A percentile compares a stretch with the other conserved stretches of the same genome.
Conservation (phyloP, 2,113 vertebrate genomes). For the Malurus elegans region DNA sequence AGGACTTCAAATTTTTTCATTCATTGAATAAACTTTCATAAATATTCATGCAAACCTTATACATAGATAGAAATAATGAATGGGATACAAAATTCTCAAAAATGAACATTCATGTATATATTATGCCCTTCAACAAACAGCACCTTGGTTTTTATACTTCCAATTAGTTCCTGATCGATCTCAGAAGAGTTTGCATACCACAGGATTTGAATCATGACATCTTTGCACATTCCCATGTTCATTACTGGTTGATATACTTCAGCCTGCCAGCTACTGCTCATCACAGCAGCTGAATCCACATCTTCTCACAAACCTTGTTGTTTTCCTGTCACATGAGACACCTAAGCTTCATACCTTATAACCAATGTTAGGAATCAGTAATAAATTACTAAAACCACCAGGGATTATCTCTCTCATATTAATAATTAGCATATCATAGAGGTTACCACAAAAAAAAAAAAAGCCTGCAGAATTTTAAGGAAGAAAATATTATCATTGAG, state of each 20-base stretch:
- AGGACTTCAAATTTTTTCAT: not conserved
- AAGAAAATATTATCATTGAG: not conserved
- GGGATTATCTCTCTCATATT: not conserved
- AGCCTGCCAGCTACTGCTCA: not conserved
- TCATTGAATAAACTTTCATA: not conserved
- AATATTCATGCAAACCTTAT: not conserved
- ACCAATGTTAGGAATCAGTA: not conserved
- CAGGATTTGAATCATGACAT: not conserved
- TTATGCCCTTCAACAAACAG: not conserved
- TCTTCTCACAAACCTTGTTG: not conserved
- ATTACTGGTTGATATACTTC: not conserved
- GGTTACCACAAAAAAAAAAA: not conserved
- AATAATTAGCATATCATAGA: constrained; percentile 21
- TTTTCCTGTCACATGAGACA: not conserved
- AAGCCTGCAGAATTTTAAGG: not conserved
- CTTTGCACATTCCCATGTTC: not conserved
- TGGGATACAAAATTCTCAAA: not conserved
- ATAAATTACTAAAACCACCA: not conserved
- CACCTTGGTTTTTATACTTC: not conserved
- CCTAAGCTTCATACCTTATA: not conserved
- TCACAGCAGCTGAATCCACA: not conserved
- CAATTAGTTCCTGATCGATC: not conserved
- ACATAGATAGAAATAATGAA: not conserved
- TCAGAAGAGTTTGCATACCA: not conserved
- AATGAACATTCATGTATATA: not conserved